phyloP scores from a whole-genome alignment of 2,888 invertebrate species.

The Macropis europaea region DNA sequence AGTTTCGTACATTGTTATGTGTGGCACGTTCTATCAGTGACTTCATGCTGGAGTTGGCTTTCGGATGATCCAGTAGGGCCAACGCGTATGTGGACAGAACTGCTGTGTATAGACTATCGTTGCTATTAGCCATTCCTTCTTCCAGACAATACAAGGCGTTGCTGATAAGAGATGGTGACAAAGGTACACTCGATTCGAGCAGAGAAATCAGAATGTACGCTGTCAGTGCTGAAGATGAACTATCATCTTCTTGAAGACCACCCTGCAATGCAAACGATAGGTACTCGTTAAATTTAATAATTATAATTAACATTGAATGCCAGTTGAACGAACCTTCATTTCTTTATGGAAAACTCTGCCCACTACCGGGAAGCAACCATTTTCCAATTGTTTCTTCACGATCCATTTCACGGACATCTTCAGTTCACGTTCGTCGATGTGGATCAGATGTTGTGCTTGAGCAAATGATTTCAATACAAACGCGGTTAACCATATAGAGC shows the following conservation, averaged over 20 bases:
- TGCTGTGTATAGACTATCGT: conserved; percentile 81
- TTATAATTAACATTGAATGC: background rate
- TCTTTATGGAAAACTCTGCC: conserved; percentile 86
- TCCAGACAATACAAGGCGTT: conserved; percentile 84
- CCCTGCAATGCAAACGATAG: conserved; percentile 59
- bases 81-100: conserved; percentile 82
- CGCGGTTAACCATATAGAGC: conserved; percentile 90
- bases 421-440: conserved; percentile 81
- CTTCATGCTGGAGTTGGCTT: conserved; percentile 78
- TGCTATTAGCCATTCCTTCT: conserved; percentile 69
- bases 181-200: conserved; percentile 82
- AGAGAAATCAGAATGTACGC: conserved; percentile 86
- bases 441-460: conserved; percentile 82
- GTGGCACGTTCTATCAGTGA: conserved; percentile 79
- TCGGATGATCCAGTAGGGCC: conserved; percentile 80
- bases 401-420: conserved; percentile 84
- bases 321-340: conserved; percentile 77
- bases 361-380: conserved; percentile 87
- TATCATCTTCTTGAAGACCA: conserved; percentile 73
- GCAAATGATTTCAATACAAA: conserved; percentile 88
- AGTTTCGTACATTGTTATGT: conserved; percentile 70
- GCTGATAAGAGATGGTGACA: conserved; percentile 81
- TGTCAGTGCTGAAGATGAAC: conserved; percentile 83
- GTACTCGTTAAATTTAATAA: background rate
- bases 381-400: conserved; percentile 85